These are phyloP conservation scores for Metopia argyrocephala DNA, from an alignment of 2,888 invertebrate species.

Conservation along the genomic window DNA sequence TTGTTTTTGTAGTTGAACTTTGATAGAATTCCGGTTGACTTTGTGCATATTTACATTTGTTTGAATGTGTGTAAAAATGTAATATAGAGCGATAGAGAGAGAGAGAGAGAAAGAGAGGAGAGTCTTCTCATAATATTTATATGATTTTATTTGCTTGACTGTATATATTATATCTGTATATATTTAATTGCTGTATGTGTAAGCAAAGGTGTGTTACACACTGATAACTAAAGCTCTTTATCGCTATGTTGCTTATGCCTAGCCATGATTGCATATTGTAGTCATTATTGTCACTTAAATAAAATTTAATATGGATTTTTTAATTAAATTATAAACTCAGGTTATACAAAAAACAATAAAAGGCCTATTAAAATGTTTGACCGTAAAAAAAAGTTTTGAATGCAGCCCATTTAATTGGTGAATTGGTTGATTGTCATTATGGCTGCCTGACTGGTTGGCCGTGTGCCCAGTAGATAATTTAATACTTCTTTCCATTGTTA, in stretches of 20 bases:
- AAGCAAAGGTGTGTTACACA: too few relatives aligned
- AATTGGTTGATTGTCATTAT: background rate
- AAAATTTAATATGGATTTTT: conserved; percentile 55
- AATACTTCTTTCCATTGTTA: background rate
- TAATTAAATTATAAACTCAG: conserved; percentile 50
- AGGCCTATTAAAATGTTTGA: conserved; percentile 30
- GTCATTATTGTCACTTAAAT: conserved; percentile 9
- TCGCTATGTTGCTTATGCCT: too few relatives aligned
- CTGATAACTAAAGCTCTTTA: too few relatives aligned
- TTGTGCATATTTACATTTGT: too few relatives aligned
- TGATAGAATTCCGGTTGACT: conserved; percentile 38
- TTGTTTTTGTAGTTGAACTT: conserved; percentile 28
- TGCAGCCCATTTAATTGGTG: background rate
- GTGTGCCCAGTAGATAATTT: background rate
- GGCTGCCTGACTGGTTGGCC: background rate
- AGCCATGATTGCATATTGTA: too few relatives aligned
- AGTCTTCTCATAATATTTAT: too few relatives aligned
- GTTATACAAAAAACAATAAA: conserved; percentile 6
- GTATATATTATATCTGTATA: too few relatives aligned
- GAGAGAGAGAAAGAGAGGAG: too few relatives aligned
- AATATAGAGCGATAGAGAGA: too few relatives aligned
- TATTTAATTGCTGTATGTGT: too few relatives aligned
- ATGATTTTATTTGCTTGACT: too few relatives aligned
- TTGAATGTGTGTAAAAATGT: too few relatives aligned
- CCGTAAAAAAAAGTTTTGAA: background rate